These are phyloP conservation scores for Eulacestoma nigropectus DNA, from an alignment of 2,113 vertebrate species.

Conservation along the genomic window DNA sequence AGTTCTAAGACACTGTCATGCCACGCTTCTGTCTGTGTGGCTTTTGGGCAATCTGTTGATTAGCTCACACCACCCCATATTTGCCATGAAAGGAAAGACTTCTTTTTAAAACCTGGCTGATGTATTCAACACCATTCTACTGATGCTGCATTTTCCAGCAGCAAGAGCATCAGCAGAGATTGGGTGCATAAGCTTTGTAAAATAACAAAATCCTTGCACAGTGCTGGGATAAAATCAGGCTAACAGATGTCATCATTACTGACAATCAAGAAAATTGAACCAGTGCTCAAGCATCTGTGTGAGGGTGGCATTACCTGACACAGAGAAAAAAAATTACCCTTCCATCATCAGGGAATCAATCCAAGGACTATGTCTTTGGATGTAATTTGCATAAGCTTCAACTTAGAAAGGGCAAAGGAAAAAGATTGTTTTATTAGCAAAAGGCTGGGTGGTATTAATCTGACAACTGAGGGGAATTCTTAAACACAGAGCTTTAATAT, in stretches of 20 bases:
- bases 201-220: slow-evolving; percentile 1
- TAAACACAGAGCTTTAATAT: not conserved
- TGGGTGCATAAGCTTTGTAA: not conserved
- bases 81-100: not conserved
- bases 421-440: slow-evolving; percentile 22
- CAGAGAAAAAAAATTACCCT: not conserved
- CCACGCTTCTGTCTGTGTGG: not conserved
- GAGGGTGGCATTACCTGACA: not conserved
- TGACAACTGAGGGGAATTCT: not conserved
- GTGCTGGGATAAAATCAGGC: not conserved
- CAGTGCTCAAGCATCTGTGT: not conserved
- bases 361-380: not conserved
- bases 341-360: slow-evolving; percentile 3
- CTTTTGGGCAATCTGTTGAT: not conserved
- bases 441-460: not conserved
- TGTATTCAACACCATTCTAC: not conserved
- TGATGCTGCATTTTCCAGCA: not conserved
- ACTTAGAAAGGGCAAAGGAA: slow-evolving; percentile 12
- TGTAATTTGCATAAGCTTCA: slow-evolving; percentile 21
- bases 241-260: slow-evolving; percentile 25
- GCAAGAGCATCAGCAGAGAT: not conserved
- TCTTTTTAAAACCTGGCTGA: not conserved
- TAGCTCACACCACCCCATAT: not conserved
- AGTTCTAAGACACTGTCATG: not conserved
- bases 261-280: not conserved